Evolutionary conservation across 2,797 vertebrate genomes (phyloP).

Genomic region (Anguilla obscura): DNA sequence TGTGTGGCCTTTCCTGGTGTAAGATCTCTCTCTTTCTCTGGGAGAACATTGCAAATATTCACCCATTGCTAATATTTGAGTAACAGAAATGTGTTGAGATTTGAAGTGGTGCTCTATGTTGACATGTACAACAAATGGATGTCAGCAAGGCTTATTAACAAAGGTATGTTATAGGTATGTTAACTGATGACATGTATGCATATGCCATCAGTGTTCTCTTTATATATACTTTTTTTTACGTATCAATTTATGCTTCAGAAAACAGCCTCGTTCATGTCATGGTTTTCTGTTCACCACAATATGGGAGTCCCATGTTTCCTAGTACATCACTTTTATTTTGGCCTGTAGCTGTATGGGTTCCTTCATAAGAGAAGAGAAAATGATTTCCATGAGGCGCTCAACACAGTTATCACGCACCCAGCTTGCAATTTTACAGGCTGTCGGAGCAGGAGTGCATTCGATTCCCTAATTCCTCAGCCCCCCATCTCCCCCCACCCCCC

Average conservation of each 20-base stretch:
- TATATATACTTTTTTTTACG: too few relatives aligned
- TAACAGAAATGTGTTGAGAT: neutral
- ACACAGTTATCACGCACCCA: conserved; percentile 76
- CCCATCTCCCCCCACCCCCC: neutral
- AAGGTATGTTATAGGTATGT: neutral
- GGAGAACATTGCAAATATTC: conserved; percentile 59
- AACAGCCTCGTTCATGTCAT: neutral
- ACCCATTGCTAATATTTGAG: conserved; percentile 45
- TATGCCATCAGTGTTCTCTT: too few relatives aligned
- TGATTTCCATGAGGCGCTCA: conserved; percentile 68
- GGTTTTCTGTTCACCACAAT: neutral
- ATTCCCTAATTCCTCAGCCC: conserved; percentile 71
- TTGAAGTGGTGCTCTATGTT: neutral
- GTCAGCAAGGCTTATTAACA: neutral
- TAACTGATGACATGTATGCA: neutral
- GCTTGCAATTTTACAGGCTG: conserved; percentile 71
- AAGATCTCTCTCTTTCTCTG: conserved; percentile 44
- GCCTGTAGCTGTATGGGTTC: conserved; percentile 66
- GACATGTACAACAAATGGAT: conserved; percentile 35
- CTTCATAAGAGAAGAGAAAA: conserved; percentile 38
- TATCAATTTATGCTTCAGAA: too few relatives aligned
- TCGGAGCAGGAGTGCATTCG: conserved; percentile 65
- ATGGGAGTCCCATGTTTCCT: neutral
- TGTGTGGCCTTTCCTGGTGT: conserved; percentile 40
- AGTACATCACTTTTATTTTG: conserved; percentile 63